A percentile compares a stretch with the other conserved stretches of the same genome.
phyloP scores from a whole-genome alignment of 2,888 invertebrate species.

The Drosophila diplacantha region DNA sequence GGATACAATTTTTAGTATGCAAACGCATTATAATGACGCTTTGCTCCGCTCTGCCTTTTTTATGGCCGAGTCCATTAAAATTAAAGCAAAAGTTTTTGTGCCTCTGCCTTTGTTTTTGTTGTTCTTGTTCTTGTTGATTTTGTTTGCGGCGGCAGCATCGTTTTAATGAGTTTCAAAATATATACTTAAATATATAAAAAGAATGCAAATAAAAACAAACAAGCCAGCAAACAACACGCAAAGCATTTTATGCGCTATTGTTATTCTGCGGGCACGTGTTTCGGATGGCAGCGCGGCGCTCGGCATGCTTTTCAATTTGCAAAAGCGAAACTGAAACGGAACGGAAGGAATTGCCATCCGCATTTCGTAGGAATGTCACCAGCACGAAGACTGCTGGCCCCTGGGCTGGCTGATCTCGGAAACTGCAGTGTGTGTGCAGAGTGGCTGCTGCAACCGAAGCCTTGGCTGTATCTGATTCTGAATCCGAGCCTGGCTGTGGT shows the following conservation, averaged over 20 bases:
- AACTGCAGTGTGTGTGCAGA: conserved; percentile 1
- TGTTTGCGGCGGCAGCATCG: conserved; percentile 30
- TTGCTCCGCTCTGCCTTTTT: conserved; percentile 31
- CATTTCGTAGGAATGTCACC: conserved; percentile 31
- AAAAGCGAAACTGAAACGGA: conserved; percentile 8
- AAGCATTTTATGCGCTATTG: conserved; percentile 38
- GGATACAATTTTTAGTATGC: conserved; percentile 68
- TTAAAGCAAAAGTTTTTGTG: conserved; percentile 66
- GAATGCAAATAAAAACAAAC: conserved; percentile 43
- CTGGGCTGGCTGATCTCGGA: conserved; percentile 1
- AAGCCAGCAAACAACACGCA: conserved; percentile 26
- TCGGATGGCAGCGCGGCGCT: conserved; percentile 6
- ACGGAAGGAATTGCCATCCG: conserved; percentile 52
- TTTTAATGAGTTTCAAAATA: conserved; percentile 64
- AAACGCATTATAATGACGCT: conserved; percentile 69
- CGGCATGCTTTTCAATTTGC: conserved; percentile 59
- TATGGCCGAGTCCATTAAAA: conserved; percentile 69
- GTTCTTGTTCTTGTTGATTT: conserved; percentile 6
- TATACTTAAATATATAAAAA: conserved; percentile 33
- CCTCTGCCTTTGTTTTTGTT: not conserved
- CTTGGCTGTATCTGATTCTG: conserved; percentile 23
- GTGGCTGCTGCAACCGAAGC: conserved; percentile 14
- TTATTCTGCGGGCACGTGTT: conserved; percentile 41
- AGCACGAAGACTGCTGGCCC: conserved; percentile 9
- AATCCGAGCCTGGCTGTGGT: conserved; percentile 27